Base-by-base conservation (phyloP, 1,140 invertebrate genomes). In the Drosophila rufa region DNA sequence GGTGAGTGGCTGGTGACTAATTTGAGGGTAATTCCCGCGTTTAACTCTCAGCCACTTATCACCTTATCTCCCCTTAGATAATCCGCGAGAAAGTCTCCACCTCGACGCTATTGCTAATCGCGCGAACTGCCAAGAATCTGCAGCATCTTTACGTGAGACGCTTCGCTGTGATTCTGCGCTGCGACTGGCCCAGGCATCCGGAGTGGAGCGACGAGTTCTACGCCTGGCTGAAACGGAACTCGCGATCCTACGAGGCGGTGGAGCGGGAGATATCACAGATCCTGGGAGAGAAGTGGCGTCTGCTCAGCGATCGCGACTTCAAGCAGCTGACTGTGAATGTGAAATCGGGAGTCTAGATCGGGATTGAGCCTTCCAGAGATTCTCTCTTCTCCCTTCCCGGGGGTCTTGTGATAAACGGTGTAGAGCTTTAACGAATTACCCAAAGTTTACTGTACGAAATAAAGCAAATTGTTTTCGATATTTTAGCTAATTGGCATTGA, bases 41-140 rank as follows among this genome's bases (percentile, higher is more conserved):
- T 27, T 5, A 46, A 25, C 47, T 9, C n/a, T 14, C 14, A n/a
- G 6, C 2, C 25, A 66, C 9, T 58, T 70, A 42, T 42, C 40
- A 47, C n/a, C 48, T 19, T n/a, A 45, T 25, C 5, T 22, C 40
- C 3, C 17, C 22, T 0, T 79, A 96, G 96, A 93, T 97, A 75
- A 94, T 98, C 17, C 94, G 96, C 5, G 97, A 98, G 83, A 94
- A 96, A 85, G 95, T 98, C 56, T 97, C 97, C 2, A 97, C 97
- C 0, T 94, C 95, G 0, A 97, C 97, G 2, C 94, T 97, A 14
- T 91, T 98, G 30, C 93, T 97, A n/a, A 94, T 97, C 33, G 96
- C 95, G 0, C 93, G 94, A 42, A 95, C 94, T 2, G 95, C 95
- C 4, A 95, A 95, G 61, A 95, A 95, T 70, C 93, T 98, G 25